Percentiles rank a stretch among this genome's conserved stretches.
These are phyloP conservation scores for Pristiophorus japonicus DNA, from an alignment of 2,113 vertebrate species.

Conservation along the genomic window DNA sequence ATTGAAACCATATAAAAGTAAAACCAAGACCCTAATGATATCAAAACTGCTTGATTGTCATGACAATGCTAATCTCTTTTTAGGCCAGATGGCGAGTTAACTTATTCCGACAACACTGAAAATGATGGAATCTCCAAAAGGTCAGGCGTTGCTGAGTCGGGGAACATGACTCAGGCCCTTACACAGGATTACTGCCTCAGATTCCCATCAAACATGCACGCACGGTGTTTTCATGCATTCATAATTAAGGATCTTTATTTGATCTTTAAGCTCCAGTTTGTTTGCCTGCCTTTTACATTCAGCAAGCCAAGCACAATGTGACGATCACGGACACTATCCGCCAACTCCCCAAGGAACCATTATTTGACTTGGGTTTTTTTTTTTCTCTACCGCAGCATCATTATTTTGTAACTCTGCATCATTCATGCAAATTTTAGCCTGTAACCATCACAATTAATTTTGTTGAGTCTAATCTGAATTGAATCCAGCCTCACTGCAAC, in stretches of 20 bases:
- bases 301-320: not conserved
- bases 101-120: not conserved
- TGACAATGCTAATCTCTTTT: not conserved
- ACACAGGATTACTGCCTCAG: not conserved
- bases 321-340: not conserved
- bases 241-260: not conserved
- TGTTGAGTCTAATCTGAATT: not conserved
- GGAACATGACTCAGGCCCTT: not conserved
- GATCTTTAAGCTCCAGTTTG: not conserved
- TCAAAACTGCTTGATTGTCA: not conserved
- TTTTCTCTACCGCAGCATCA: not conserved
- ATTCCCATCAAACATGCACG: not conserved
- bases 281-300: not conserved
- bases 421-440: not conserved
- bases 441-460: not conserved
- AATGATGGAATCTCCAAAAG: not conserved
- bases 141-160: not conserved
- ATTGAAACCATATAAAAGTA: not conserved
- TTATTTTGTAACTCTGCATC: not conserved
- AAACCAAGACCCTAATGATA: not conserved
- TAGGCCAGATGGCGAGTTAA: not conserved
- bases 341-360: not conserved
- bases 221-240: not conserved
- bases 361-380: not conserved
- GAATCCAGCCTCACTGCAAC: not conserved